phyloP scores from a whole-genome alignment of 2,113 vertebrate species.

The Holacanthus passer region DNA sequence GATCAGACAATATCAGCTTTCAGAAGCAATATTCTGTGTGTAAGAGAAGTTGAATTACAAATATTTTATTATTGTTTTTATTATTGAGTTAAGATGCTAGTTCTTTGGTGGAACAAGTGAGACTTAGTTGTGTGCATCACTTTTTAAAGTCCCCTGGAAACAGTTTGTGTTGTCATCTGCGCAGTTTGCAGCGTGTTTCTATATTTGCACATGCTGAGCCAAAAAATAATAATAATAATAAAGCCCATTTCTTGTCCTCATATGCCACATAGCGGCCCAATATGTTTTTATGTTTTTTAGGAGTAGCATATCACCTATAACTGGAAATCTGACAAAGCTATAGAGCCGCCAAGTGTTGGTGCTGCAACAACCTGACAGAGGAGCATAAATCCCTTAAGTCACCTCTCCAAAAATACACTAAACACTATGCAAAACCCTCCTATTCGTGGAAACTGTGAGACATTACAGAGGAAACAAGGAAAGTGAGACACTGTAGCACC shows the following conservation, averaged over 20 bases:
- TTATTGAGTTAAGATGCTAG: neutral
- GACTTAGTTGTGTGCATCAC: neutral
- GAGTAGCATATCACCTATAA: neutral
- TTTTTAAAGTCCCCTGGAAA: neutral
- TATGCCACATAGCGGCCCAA: no score
- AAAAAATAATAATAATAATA: neutral
- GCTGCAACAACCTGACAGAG: neutral
- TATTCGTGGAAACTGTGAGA: conserved; percentile 27
- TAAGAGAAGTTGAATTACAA: neutral
- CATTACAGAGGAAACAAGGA: conserved; percentile 1
- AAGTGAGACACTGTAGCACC: neutral
- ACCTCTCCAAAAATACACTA: neutral
- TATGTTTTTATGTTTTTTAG: neutral
- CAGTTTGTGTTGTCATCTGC: neutral
- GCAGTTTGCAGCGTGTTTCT: no score
- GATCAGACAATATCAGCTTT: neutral
- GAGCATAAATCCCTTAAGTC: neutral
- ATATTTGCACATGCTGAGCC: neutral
- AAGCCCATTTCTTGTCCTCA: neutral
- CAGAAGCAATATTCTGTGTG: neutral
- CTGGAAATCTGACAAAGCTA: neutral
- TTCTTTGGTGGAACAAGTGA: no score
- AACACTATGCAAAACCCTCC: neutral
- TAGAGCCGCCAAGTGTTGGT: neutral
- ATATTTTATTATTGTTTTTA: neutral